Evolutionary conservation across 2,113 vertebrate species (phyloP), one percentile per base, ranked within the genome.

Genomic region (Pangasianodon hypophthalmus): DNA sequence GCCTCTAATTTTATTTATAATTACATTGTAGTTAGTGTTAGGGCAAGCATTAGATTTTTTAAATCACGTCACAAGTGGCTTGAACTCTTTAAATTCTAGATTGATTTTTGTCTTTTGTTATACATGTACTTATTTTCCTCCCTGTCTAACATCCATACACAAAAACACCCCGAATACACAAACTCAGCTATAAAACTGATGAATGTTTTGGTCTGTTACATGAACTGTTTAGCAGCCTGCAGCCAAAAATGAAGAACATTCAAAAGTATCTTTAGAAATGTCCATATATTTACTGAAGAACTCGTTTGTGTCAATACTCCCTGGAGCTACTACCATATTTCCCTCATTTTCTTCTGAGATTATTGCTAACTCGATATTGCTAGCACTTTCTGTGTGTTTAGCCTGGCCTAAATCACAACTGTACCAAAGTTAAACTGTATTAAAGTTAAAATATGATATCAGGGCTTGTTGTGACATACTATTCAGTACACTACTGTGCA

Each of bases 181-280:
- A 52, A 81, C 46, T 46, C 73, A 11, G 44, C 41, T 18, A 19
- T 81, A 81, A 81, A 81, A n/a, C 79, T 81, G 79, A 81, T n/a
- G 46, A 14, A 80, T 80, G 79, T 52, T 82, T 37, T 37, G 50
- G 6, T 32, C 6, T 58, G 16, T 83, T n/a, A 37, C 54, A 81
- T 56, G 9, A 83, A 83, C 7, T 83, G n/a, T 58, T 37, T n/a
- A 37, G 4, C 16, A 37, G 50, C 79, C 79, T 54, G 29, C 5
- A 81, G 29, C 29, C 6, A 19, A 10, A 56, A 82, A 82, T 21
- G 8, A 56, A 82, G 37, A 19, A 7, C 18, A 19, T 5, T 41
- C 5, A 18, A 81, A n/a, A n/a, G 4, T 52, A 18, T 81, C 79
- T 56, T 82, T 82, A 56, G 18, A 21, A 58, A 41, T 21, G 52